Percentiles rank a stretch among this genome's conserved stretches.
phyloP scores from a whole-genome alignment of 2,113 vertebrate genomes.

The Cariama cristata region DNA sequence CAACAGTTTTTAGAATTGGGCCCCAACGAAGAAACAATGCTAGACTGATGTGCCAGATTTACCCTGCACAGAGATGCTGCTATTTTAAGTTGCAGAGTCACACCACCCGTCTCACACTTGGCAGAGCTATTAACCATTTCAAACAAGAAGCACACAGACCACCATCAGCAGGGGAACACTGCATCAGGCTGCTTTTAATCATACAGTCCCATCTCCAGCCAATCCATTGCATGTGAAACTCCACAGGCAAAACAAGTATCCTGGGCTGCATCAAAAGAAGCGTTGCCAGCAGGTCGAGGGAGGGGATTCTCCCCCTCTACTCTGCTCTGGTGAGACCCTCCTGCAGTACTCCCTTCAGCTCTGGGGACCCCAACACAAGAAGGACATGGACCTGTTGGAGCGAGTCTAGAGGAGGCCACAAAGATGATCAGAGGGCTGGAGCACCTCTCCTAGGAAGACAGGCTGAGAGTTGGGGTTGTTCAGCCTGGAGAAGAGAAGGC shows the following conservation, averaged over 20 bases:
- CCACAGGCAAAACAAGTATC: neutral
- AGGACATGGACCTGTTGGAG: too few species aligned
- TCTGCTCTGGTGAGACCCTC: too few species aligned
- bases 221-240: neutral
- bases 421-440: too few species aligned
- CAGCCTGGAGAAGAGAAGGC: too few species aligned
- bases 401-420: too few species aligned
- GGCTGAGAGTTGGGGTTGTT: too few species aligned
- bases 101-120: neutral
- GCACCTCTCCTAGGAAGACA: too few species aligned
- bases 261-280: too few species aligned
- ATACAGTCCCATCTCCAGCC: neutral
- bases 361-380: too few species aligned
- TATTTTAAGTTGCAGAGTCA: slow-evolving; percentile 61
- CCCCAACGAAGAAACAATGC: slow-evolving; percentile 9
- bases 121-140: slow-evolving; percentile 13
- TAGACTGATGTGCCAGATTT: slow-evolving; percentile 46
- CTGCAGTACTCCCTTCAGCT: too few species aligned
- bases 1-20: slow-evolving; percentile 30
- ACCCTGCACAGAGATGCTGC: slow-evolving; percentile 39
- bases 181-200: neutral
- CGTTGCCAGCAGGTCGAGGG: too few species aligned
- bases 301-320: too few species aligned
- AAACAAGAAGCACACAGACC: neutral
- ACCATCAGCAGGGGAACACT: neutral